Evolutionary conservation across 2,888 invertebrate genomes (phyloP).

Genomic region (Pollenia amentaria): DNA sequence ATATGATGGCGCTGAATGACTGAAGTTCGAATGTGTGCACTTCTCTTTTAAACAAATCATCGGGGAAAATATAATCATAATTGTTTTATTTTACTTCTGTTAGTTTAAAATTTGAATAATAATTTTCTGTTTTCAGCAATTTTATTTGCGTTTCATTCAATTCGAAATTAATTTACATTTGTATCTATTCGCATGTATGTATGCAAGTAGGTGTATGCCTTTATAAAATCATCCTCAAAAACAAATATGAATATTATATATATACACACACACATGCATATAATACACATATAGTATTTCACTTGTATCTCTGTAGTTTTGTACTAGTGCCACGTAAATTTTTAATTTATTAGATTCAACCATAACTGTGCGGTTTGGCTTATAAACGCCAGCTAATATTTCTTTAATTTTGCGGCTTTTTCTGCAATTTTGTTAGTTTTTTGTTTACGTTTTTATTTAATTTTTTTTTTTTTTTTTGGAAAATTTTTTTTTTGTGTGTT

Average conservation of each 20-base stretch:
- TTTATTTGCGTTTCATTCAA: background rate
- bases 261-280: background rate
- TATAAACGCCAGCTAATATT: conserved; percentile 71
- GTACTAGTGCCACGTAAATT: conserved; percentile 50
- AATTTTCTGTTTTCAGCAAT: conserved; percentile 25
- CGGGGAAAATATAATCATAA: conserved; percentile 50
- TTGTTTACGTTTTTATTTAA: background rate
- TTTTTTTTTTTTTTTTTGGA: conserved; percentile 29
- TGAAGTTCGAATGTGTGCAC: background rate
- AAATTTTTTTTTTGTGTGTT: conserved; percentile 18
- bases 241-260: conserved; percentile 9
- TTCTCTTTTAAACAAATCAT: conserved; percentile 22
- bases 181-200: background rate
- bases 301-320: conserved; percentile 20
- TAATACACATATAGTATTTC: conserved; percentile 2
- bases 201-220: no score
- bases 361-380: conserved; percentile 68
- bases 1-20: background rate
- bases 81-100: conserved; percentile 24
- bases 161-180: conserved; percentile 14
- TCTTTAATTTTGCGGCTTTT: conserved; percentile 70
- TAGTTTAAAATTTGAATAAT: conserved; percentile 7
- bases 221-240: background rate
- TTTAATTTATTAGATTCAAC: conserved; percentile 70
- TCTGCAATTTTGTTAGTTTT: conserved; percentile 1